phyloP scores from a whole-genome alignment of 2,797 vertebrate genomes.

The Prunella strophiata region DNA sequence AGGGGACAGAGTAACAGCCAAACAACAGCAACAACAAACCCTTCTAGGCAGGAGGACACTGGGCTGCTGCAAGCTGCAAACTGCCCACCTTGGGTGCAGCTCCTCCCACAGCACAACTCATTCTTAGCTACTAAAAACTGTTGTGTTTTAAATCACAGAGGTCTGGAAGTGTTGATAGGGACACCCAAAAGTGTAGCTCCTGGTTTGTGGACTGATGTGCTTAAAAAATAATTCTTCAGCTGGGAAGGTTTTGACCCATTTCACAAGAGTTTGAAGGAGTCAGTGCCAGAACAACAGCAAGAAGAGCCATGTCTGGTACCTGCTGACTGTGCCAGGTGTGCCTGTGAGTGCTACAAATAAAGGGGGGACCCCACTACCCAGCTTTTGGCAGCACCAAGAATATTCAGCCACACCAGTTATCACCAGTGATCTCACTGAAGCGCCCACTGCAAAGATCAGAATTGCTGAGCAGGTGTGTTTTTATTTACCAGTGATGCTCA shows the following conservation, averaged over 20 bases:
- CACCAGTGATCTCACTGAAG: neutral
- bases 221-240: neutral
- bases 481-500: neutral
- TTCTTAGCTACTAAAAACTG: neutral
- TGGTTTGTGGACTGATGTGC: neutral
- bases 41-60: neutral
- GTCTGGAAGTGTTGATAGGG: neutral
- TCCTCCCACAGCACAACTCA: rapidly evolving
- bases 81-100: neutral
- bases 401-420: neutral
- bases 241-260: neutral
- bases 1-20: neutral
- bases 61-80: rapidly evolving
- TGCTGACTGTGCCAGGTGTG: neutral
- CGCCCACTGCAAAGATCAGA: neutral
- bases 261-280: neutral
- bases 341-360: neutral
- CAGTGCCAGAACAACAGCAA: neutral
- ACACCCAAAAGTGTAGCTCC: neutral
- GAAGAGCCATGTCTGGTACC: neutral
- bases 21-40: neutral
- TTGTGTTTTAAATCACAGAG: neutral
- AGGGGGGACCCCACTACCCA: neutral
- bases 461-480: neutral
- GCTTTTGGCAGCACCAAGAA: neutral